Percentiles rank a stretch among this genome's conserved stretches.
Evolutionary conservation across 2,113 vertebrate species (phyloP).

Genomic region (Lipotes vexillifer): DNA sequence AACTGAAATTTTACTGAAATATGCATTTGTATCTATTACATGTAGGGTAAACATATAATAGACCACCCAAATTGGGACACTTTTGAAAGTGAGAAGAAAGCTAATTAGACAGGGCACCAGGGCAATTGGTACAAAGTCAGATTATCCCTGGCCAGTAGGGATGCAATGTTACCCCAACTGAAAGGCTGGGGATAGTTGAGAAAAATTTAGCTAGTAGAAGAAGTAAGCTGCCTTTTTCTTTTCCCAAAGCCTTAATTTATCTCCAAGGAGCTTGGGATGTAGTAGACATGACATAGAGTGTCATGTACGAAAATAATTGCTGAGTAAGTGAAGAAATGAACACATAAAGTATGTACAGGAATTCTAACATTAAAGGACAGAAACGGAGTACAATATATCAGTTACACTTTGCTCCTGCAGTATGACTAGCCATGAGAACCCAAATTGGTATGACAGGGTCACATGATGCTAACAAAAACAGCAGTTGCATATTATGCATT

Average conservation of each 20-base stretch:
- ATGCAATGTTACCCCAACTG: neutral
- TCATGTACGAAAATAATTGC: neutral
- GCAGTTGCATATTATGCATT: neutral
- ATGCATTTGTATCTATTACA: neutral
- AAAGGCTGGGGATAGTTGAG: neutral
- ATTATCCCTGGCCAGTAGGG: neutral
- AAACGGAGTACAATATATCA: neutral
- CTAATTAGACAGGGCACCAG: neutral
- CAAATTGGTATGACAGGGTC: neutral
- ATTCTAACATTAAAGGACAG: neutral
- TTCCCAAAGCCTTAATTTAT: neutral
- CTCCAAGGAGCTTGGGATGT: neutral
- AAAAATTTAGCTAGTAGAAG: neutral
- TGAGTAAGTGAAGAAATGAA: neutral
- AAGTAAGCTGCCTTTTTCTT: neutral
- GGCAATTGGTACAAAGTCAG: neutral
- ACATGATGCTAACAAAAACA: neutral
- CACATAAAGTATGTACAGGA: neutral
- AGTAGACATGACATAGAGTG: neutral
- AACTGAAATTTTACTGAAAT: neutral
- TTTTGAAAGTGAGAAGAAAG: neutral
- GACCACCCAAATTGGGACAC: neutral
- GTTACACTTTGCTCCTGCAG: neutral
- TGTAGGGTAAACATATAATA: neutral
- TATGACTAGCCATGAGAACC: neutral